A percentile compares a stretch with the other conserved stretches of the same genome.
These are phyloP conservation scores for Lycaon pictus DNA, from an alignment of 2,113 vertebrate species.

Conservation along the genomic window DNA sequence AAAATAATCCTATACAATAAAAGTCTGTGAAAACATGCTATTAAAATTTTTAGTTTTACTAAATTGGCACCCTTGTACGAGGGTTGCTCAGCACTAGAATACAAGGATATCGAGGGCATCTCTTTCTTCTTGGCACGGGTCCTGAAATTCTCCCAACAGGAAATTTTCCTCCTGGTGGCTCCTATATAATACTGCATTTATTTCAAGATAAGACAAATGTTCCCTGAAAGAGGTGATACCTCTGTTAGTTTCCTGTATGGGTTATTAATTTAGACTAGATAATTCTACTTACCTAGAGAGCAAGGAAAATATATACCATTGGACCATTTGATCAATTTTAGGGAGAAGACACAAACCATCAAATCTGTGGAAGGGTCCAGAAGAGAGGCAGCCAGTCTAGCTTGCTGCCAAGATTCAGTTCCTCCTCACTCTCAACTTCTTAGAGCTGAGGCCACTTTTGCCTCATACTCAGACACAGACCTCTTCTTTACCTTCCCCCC, in stretches of 20 bases:
- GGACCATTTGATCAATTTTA: slow-evolving; percentile 2
- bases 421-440: neutral
- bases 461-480: neutral
- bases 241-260: slow-evolving; percentile 24
- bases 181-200: neutral
- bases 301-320: neutral
- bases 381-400: neutral
- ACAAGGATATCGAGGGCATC: neutral
- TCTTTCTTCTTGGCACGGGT: slow-evolving; percentile 7
- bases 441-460: neutral
- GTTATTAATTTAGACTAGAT: slow-evolving; percentile 35
- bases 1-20: neutral
- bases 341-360: neutral
- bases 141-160: neutral
- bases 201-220: slow-evolving; percentile 44
- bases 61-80: neutral
- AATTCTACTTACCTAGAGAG: neutral
- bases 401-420: neutral
- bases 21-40: neutral
- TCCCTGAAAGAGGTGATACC: slow-evolving; percentile 31
- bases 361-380: neutral
- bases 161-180: neutral
- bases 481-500: neutral
- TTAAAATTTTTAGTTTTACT: neutral
- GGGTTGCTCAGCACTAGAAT: neutral